These are phyloP conservation scores for Danio albolineatus DNA, from an alignment of 2,797 vertebrate genomes.

Conservation along the genomic window DNA sequence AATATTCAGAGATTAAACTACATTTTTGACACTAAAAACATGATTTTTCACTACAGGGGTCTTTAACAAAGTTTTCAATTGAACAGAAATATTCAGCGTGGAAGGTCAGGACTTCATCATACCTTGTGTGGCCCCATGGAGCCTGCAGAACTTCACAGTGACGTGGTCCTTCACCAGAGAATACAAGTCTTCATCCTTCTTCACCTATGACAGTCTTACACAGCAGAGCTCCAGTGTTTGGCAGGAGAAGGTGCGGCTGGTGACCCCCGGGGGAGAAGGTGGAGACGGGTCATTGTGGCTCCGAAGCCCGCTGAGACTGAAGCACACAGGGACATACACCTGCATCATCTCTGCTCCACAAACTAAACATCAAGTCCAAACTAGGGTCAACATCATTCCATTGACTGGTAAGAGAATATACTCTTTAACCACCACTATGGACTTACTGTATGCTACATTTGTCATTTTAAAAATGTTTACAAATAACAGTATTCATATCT, in stretches of 20 bases:
- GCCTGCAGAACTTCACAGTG: constrained; percentile 69
- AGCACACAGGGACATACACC: constrained; percentile 73
- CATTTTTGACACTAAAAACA: no score
- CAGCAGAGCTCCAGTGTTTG: constrained; percentile 58
- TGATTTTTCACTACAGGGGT: no score
- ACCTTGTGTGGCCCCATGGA: constrained; percentile 71
- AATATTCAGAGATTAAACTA: no score
- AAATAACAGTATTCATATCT: no score
- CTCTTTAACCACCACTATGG: neutral
- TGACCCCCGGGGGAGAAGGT: constrained; percentile 57
- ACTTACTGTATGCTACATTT: no score
- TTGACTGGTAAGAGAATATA: constrained; percentile 52
- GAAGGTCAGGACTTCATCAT: constrained; percentile 72
- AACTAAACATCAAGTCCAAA: constrained; percentile 68
- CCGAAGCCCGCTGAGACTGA: constrained; percentile 58
- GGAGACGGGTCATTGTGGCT: constrained; percentile 77
- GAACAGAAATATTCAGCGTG: constrained; percentile 62
- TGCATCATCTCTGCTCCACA: constrained; percentile 67
- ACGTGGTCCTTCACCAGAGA: constrained; percentile 73
- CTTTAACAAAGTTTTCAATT: no score
- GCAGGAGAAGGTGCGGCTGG: constrained; percentile 65
- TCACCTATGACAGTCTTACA: constrained; percentile 69
- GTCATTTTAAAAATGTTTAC: no score
- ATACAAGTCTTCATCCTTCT: constrained; percentile 63
- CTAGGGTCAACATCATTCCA: constrained; percentile 61